Evolutionary conservation across 1,140 invertebrate genomes (phyloP).

Genomic region (Eupristina koningsbergeri): DNA sequence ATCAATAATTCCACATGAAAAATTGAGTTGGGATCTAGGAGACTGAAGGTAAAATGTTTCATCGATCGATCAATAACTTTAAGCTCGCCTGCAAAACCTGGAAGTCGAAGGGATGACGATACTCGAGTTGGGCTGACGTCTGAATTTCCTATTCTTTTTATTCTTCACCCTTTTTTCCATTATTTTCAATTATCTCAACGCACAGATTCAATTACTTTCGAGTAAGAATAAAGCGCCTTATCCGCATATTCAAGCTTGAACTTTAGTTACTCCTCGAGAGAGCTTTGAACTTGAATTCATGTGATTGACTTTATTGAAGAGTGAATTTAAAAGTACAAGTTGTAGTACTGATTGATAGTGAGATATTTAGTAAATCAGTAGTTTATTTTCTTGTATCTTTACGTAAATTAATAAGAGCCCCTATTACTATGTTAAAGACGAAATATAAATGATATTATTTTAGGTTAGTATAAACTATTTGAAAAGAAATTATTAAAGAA

Average conservation of each 20-base stretch:
- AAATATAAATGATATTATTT: too few relatives aligned
- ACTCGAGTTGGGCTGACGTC: background rate
- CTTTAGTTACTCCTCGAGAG: too few relatives aligned
- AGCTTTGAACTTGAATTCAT: background rate
- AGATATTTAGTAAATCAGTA: too few relatives aligned
- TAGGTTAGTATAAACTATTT: too few relatives aligned
- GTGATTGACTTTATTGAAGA: background rate
- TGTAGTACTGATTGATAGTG: too few relatives aligned
- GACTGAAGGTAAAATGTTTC: too few relatives aligned
- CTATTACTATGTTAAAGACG: too few relatives aligned
- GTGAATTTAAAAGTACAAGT: background rate
- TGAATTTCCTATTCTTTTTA: background rate
- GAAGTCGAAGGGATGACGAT: background rate
- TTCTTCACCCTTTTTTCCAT: background rate
- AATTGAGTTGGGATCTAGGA: constrained; percentile 60
- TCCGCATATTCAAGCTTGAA: background rate
- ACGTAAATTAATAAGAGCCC: too few relatives aligned
- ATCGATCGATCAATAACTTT: background rate
- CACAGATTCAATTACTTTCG: background rate
- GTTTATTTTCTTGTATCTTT: too few relatives aligned
- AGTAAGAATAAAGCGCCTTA: background rate
- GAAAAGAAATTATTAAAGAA: too few relatives aligned
- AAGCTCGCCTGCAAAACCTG: background rate
- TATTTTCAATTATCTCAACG: background rate
- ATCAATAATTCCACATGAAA: constrained; percentile 65